Percentiles rank a stretch among this genome's conserved stretches.
Conservation (phyloP, 2,797 vertebrate species). For the Spinibarbus caldwelli region DNA sequence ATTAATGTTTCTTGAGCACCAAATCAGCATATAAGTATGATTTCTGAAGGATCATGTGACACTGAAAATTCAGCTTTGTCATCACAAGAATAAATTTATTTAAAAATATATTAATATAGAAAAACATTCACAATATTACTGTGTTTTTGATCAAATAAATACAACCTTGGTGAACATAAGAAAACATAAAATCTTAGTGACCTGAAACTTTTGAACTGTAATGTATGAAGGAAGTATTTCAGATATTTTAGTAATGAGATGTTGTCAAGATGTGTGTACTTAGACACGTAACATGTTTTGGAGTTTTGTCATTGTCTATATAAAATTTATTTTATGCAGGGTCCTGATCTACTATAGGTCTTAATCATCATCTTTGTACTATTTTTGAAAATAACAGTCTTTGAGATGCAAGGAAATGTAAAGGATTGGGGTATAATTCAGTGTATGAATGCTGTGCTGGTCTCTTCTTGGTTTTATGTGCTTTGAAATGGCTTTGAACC, state of each 20-base stretch:
- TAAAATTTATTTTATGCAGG: neutral
- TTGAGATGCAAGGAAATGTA: neutral
- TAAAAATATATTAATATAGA: neutral
- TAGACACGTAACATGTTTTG: neutral
- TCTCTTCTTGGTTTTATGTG: neutral
- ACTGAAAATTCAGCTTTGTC: neutral
- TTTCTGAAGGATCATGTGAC: no score
- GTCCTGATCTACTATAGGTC: neutral
- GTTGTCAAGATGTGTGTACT: no score
- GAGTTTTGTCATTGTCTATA: neutral
- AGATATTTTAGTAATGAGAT: no score
- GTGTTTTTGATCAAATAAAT: neutral
- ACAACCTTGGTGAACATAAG: neutral
- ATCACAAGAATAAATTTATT: neutral
- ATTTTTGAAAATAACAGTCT: neutral
- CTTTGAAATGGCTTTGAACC: neutral
- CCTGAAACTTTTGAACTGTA: no score
- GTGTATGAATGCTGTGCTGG: neutral
- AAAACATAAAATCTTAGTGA: no score
- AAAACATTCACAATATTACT: neutral
- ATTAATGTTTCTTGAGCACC: no score
- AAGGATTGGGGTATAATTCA: neutral
- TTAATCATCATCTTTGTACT: neutral
- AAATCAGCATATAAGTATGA: no score
- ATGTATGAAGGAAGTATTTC: neutral